phyloP scores from a whole-genome alignment of 2,797 vertebrate genomes.

The Pteropus rufus region DNA sequence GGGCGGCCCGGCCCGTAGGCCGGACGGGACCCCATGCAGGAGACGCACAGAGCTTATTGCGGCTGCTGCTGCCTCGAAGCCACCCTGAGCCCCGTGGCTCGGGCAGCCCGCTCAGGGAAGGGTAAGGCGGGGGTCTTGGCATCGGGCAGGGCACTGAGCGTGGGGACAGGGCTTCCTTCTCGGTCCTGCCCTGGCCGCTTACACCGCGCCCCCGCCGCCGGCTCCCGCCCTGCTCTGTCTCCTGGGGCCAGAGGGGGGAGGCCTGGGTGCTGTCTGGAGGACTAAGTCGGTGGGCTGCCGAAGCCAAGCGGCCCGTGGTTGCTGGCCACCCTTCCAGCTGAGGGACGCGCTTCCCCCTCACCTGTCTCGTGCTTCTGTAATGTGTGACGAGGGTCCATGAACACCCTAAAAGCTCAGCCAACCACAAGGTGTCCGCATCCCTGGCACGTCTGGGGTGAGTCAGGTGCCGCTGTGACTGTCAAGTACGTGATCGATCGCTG shows the following conservation, averaged over 20 bases:
- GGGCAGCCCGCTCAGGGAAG: neutral
- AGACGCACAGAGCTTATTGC: neutral
- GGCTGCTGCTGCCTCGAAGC: neutral
- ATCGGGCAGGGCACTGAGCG: neutral
- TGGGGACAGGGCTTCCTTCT: neutral
- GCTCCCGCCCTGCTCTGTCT: neutral
- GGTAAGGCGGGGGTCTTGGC: neutral
- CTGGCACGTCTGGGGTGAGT: neutral
- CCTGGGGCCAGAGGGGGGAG: neutral
- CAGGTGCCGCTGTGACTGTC: neutral
- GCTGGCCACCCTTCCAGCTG: conserved; percentile 78
- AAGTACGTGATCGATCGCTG: neutral
- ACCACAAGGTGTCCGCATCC: conserved; percentile 51
- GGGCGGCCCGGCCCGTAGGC: accelerated
- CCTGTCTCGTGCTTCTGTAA: conserved; percentile 76
- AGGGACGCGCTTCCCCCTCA: conserved; percentile 80
- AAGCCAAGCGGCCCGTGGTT: conserved; percentile 78
- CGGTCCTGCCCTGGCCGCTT: neutral
- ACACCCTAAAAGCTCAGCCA: conserved; percentile 71
- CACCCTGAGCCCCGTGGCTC: neutral
- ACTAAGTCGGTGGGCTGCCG: conserved; percentile 74
- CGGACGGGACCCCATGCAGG: neutral
- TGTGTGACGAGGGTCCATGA: conserved; percentile 72
- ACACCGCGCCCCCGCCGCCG: neutral
- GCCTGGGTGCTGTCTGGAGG: conserved; percentile 54